These are phyloP conservation scores for Drosophila peninsularis DNA, from an alignment of 2,888 invertebrate species.

Conservation along the genomic window DNA sequence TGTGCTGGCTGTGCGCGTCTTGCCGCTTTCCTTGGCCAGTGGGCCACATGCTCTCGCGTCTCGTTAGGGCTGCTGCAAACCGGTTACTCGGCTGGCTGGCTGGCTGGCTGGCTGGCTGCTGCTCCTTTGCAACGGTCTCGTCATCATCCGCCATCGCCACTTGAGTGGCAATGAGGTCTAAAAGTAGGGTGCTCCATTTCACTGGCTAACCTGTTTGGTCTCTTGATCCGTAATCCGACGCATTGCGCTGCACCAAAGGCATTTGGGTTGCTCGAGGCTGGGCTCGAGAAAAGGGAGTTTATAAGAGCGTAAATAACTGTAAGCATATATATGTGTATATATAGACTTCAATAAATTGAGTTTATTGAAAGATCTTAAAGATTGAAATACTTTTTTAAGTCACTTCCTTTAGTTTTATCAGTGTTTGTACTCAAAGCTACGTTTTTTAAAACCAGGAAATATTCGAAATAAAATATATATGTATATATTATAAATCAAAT, in stretches of 20 bases:
- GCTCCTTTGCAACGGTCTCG: slow-evolving; percentile 52
- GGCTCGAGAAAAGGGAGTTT: neutral
- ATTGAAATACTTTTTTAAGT: too few species aligned
- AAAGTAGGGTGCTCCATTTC: slow-evolving; percentile 79
- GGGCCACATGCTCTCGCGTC: slow-evolving; percentile 64
- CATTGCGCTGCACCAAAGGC: slow-evolving; percentile 29
- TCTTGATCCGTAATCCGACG: slow-evolving; percentile 11
- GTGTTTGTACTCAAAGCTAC: too few species aligned
- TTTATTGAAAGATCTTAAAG: neutral
- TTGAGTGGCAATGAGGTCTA: slow-evolving; percentile 72
- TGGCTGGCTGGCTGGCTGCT: slow-evolving; percentile 7
- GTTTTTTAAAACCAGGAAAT: too few species aligned
- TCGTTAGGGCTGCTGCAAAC: slow-evolving; percentile 57
- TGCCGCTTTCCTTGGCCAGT: slow-evolving; percentile 50
- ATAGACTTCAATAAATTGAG: too few species aligned
- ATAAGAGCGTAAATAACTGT: slow-evolving; percentile 4
- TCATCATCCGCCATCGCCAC: slow-evolving; percentile 53
- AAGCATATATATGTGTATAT: neutral
- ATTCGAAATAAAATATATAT: too few species aligned
- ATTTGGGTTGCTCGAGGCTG: slow-evolving; percentile 28
- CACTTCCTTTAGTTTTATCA: too few species aligned
- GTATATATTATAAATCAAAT: too few species aligned
- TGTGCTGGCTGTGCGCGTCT: slow-evolving; percentile 28
- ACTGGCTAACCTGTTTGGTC: slow-evolving; percentile 69
- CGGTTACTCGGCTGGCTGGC: slow-evolving; percentile 48